Conservation (phyloP, 2,797 vertebrate genomes). For the Hoplostethus atlanticus region DNA sequence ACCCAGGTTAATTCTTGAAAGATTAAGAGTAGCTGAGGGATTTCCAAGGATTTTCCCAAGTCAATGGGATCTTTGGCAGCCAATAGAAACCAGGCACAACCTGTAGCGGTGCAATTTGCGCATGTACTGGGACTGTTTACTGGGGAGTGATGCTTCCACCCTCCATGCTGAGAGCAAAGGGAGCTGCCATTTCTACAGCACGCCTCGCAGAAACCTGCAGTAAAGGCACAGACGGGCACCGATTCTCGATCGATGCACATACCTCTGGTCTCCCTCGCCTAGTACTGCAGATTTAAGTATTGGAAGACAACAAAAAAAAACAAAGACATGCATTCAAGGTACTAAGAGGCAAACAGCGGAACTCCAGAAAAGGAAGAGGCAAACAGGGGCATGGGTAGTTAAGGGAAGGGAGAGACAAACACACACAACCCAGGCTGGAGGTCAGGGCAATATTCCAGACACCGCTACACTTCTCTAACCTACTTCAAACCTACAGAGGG, state of each 20-base stretch:
- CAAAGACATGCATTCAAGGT: constrained; percentile 84
- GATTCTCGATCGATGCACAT: constrained; percentile 64
- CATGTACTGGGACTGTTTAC: constrained; percentile 84
- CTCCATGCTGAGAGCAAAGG: constrained; percentile 81
- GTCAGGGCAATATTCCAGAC: constrained; percentile 79
- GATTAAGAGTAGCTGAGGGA: constrained; percentile 18
- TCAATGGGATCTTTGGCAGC: constrained; percentile 31
- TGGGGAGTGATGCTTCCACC: constrained; percentile 81
- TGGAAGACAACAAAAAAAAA: constrained; percentile 61
- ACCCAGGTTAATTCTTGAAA: constrained; percentile 67
- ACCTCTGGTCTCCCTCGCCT: constrained; percentile 74
- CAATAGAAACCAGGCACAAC: constrained; percentile 35
- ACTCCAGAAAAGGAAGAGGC: constrained; percentile 61
- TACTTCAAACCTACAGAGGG: background rate
- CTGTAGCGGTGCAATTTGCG: constrained; percentile 34
- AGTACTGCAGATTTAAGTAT: constrained; percentile 83
- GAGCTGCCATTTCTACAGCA: constrained; percentile 74
- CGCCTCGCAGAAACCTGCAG: constrained; percentile 83
- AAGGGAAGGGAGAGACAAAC: constrained; percentile 69
- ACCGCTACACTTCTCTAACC: constrained; percentile 55
- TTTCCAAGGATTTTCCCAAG: constrained; percentile 24
- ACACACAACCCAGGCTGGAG: constrained; percentile 73
- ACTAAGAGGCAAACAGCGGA: constrained; percentile 71
- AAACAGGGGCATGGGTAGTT: constrained; percentile 74
- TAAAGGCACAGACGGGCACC: constrained; percentile 75